phyloP scores from a whole-genome alignment of 2,113 vertebrate genomes.

The Hydrochoerus hydrochaeris region DNA sequence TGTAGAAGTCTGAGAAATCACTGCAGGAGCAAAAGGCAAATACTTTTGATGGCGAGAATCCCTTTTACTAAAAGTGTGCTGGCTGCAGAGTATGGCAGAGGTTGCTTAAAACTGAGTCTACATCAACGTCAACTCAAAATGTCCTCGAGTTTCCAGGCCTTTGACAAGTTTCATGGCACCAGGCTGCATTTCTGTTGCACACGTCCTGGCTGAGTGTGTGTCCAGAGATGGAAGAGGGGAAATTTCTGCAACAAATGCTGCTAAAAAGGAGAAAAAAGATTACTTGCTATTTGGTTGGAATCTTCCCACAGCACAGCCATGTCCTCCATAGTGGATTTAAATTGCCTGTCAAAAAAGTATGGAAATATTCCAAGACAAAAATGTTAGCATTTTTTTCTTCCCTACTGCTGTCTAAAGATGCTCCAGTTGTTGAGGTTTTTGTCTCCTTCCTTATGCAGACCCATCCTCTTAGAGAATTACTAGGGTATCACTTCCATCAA shows the following conservation, averaged over 20 bases:
- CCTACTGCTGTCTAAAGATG: conserved; percentile 57
- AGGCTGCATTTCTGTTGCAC: not conserved
- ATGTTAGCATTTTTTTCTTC: not conserved
- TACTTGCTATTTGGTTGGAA: not conserved
- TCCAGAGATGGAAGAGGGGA: not conserved
- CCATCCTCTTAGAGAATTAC: conserved; percentile 64
- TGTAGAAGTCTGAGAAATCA: not conserved
- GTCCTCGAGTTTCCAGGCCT: conserved; percentile 8
- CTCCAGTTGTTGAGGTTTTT: not conserved
- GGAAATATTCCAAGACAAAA: conserved; percentile 46
- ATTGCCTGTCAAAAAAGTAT: conserved; percentile 46
- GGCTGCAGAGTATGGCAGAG: not conserved
- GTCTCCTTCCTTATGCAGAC: conserved; percentile 45
- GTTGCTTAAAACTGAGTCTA: not conserved
- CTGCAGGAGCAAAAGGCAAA: too few relatives aligned
- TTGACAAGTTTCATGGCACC: not conserved
- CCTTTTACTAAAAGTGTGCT: not conserved
- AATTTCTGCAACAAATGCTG: not conserved
- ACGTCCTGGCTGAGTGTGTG: not conserved
- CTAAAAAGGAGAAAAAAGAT: not conserved
- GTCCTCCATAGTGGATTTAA: not conserved
- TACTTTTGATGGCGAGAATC: not conserved
- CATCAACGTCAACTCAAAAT: conserved; percentile 55
- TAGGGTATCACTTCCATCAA: conserved; percentile 56
- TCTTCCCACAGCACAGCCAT: not conserved